These are phyloP conservation scores for Rugalucina vietnamica DNA, from an alignment of 2,888 invertebrate species.

Conservation along the genomic window DNA sequence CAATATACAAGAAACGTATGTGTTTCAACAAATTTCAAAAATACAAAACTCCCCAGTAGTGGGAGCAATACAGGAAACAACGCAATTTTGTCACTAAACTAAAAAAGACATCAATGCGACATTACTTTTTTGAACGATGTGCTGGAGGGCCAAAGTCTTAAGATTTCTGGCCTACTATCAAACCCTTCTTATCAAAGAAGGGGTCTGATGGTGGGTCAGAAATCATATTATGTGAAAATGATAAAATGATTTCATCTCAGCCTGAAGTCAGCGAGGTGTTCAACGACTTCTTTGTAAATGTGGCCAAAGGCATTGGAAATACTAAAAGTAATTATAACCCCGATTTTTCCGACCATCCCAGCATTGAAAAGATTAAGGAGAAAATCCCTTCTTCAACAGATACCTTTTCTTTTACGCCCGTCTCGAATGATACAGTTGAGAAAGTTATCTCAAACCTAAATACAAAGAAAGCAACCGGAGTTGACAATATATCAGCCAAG, in stretches of 20 bases:
- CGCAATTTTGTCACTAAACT: conserved; percentile 26
- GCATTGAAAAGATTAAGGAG: neutral
- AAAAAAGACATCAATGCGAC: conserved; percentile 27
- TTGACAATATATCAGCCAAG: conserved; percentile 12
- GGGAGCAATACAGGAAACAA: conserved; percentile 32
- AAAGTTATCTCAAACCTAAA: neutral
- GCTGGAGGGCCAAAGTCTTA: conserved; percentile 24
- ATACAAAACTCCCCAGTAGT: too few relatives aligned
- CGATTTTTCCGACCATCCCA: neutral
- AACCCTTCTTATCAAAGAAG: conserved; percentile 34
- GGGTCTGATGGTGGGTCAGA: neutral
- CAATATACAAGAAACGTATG: too few relatives aligned
- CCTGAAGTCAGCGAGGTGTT: neutral
- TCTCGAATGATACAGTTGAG: neutral
- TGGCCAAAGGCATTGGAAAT: conserved; percentile 10
- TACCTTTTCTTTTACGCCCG: neutral
- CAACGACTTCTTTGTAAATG: conserved; percentile 11
- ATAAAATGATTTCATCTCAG: neutral
- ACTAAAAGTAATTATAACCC: neutral
- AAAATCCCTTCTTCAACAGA: neutral
- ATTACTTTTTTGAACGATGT: conserved; percentile 33
- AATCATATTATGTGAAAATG: conserved; percentile 21
- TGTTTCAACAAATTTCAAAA: too few relatives aligned
- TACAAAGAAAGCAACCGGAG: neutral
- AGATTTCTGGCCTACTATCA: conserved; percentile 29